These are phyloP conservation scores for Aspiorhynchus laticeps DNA, from an alignment of 2,113 vertebrate genomes.

Conservation along the genomic window DNA sequence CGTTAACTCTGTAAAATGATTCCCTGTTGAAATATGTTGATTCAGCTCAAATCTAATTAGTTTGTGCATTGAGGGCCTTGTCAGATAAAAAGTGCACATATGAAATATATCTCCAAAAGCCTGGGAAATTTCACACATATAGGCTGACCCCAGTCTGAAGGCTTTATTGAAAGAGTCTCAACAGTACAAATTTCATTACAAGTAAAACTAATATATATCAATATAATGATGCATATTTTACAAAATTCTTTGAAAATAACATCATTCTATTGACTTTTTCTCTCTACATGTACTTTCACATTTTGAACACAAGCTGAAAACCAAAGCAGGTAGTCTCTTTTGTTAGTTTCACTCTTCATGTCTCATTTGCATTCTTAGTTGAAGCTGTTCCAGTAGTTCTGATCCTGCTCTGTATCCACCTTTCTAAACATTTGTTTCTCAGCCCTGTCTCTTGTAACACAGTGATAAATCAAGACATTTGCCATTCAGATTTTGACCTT, in stretches of 20 bases:
- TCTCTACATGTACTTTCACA: neutral
- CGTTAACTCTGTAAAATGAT: neutral
- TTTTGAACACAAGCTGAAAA: neutral
- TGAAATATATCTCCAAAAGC: constrained; percentile 19
- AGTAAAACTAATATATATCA: neutral
- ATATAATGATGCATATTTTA: neutral
- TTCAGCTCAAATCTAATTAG: neutral
- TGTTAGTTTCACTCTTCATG: neutral
- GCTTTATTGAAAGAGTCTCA: constrained; percentile 23
- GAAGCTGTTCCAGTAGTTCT: neutral
- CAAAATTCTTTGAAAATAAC: neutral
- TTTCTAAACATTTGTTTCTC: constrained; percentile 6
- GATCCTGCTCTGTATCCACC: neutral
- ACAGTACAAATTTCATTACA: neutral
- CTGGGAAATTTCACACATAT: constrained; percentile 35
- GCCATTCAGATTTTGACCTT: constrained; percentile 35
- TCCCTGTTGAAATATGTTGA: neutral
- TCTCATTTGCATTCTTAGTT: neutral
- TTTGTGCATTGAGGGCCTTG: neutral
- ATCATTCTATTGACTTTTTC: neutral
- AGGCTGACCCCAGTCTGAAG: constrained; percentile 4
- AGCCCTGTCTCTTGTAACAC: neutral
- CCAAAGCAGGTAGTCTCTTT: neutral
- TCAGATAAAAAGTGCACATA: neutral
- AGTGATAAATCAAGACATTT: constrained; percentile 38